Base-by-base conservation (phyloP, 2,797 vertebrate species). In the Loris lydekkerianus region DNA sequence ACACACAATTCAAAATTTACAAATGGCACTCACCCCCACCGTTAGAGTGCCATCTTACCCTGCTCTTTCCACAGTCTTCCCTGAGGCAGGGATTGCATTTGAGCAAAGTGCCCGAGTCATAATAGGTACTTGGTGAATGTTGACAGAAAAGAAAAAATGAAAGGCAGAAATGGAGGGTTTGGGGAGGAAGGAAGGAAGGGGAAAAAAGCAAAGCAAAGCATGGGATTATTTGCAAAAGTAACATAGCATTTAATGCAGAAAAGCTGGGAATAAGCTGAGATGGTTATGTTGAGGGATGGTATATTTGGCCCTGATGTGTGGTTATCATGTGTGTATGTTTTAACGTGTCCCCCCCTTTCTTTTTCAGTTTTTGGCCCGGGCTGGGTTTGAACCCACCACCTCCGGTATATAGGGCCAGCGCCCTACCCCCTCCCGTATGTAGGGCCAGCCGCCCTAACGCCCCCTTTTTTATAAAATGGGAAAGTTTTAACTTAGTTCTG, bases 11-110 rank as follows among this genome's bases (percentile, higher is more conserved):
- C 37, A 84, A 27, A 46, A 58, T 20, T 25, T 29, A n/a, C 46
- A 23, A 23, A 60, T 0, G 1, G 43, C 15, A 18, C 25, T 14
- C 3, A 0, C 3, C 6, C 10, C 46, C 5, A 0, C 37, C 15
- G 7, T 3, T 0, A 14, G 14, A 5, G 76, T 2, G 5, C 58
- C 23, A 5, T 29, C 49, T 15, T 21, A 7, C 17, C 27, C 3
- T 25, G 31, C 49, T 81, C 75, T 56, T 78, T 86, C 82, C 2
- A 1, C 15, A 3, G 29, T 23, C 34, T 3, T 49, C 25, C 23
- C 65, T 5, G 10, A 21, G 80, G 34, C 21, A 20, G 34, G 49
- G 17, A 46, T 1, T 31, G 18, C 7, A 29, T 69, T 56, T 34
- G 56, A n/a, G 56, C 21, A n/a, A 13, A 27, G n/a, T 23, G 43